These are phyloP conservation scores for Microplitis deprimator DNA, from an alignment of 2,888 invertebrate genomes.

Conservation along the genomic window DNA sequence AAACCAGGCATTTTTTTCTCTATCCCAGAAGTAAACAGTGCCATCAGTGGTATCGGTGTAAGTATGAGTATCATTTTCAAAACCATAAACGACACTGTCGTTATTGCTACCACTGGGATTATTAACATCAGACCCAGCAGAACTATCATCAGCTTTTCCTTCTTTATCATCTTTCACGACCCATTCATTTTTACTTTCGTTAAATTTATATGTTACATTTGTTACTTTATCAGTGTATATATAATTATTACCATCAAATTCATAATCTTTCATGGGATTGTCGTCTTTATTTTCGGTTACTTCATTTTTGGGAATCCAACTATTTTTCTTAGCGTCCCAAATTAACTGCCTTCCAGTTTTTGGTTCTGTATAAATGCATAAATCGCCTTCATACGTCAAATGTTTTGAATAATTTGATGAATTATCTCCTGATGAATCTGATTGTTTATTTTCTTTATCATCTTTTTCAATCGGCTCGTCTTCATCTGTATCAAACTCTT, in stretches of 20 bases:
- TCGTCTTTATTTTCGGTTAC: conserved; percentile 60
- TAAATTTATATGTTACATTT: conserved; percentile 74
- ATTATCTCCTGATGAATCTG: neutral
- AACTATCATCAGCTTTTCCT: neutral
- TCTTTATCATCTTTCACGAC: conserved; percentile 62
- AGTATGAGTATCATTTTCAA: conserved; percentile 84
- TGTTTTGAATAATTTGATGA: conserved; percentile 72
- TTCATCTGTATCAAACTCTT: conserved; percentile 59
- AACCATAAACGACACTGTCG: conserved; percentile 74
- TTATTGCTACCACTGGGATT: conserved; percentile 46
- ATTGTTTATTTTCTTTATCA: conserved; percentile 32
- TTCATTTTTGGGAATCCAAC: conserved; percentile 58
- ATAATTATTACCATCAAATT: conserved; percentile 70
- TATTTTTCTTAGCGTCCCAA: conserved; percentile 74
- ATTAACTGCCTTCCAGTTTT: conserved; percentile 78
- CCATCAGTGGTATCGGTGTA: conserved; percentile 90
- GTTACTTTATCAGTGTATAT: conserved; percentile 61
- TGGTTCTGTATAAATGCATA: conserved; percentile 84
- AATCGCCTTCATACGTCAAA: conserved; percentile 80
- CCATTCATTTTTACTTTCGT: conserved; percentile 77
- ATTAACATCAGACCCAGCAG: conserved; percentile 28
- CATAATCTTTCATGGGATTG: conserved; percentile 59
- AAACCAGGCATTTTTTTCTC: conserved; percentile 93
- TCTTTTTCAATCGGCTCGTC: conserved; percentile 48
- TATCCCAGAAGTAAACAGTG: conserved; percentile 92